Evolutionary conservation across 2,888 invertebrate genomes (phyloP).

Genomic region (Apamea crenata): DNA sequence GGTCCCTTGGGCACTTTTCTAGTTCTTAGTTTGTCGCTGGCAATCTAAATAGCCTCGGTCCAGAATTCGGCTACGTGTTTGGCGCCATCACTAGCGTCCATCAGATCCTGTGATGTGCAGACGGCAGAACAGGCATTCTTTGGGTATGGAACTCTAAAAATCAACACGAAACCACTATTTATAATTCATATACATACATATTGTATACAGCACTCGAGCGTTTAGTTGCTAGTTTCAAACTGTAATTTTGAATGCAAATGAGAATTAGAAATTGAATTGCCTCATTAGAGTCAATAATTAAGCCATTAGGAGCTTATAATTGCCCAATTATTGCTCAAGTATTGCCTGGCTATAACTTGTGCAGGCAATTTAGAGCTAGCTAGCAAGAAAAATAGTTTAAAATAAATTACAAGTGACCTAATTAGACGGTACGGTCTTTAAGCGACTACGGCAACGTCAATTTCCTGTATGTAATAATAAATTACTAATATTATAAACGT

Average conservation of each 20-base stretch:
- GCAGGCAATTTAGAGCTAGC: neutral
- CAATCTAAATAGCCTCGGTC: no score
- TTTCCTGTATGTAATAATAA: neutral
- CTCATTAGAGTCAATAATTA: conserved; percentile 30
- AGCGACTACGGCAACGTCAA: neutral
- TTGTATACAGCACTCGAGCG: neutral
- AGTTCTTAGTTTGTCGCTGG: no score
- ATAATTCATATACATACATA: neutral
- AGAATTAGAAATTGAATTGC: conserved; percentile 21
- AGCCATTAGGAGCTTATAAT: conserved; percentile 19
- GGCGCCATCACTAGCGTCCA: no score
- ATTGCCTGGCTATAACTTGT: conserved; percentile 6
- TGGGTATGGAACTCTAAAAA: neutral
- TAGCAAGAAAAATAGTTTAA: neutral
- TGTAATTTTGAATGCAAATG: conserved; percentile 27
- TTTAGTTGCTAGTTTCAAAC: conserved; percentile 14
- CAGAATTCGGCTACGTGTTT: no score
- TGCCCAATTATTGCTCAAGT: conserved; percentile 24
- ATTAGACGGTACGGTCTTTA: neutral
- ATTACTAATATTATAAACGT: no score
- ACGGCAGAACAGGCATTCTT: no score
- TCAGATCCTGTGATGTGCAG: no score
- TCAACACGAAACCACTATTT: neutral
- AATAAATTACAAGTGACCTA: neutral
- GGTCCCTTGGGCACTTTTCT: no score